Evolutionary conservation across 2,113 vertebrate species (phyloP), one percentile per base, ranked within the genome.

Genomic region (Thymallus thymallus): DNA sequence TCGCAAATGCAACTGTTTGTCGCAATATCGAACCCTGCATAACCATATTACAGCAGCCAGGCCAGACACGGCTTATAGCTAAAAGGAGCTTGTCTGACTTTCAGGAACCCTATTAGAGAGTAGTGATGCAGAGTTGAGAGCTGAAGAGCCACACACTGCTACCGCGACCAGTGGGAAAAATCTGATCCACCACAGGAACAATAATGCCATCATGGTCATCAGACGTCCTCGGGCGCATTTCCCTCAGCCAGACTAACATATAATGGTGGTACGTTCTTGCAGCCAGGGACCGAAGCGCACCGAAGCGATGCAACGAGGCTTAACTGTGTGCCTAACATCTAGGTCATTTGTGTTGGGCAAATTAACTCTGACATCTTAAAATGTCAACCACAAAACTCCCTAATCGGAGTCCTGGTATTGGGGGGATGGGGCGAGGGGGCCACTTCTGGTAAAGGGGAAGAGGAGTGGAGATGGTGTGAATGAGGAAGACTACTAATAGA

Each of bases 341-440:
- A 89, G 90, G 90, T 91, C 89, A 91, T 81, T 79, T 83, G 82
- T 76, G 70, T 84, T 83, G 80, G 84, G 89, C 85, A 87, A 88
- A 90, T 90, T 80, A 85, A 87, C 85, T 88, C 85, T 89, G 88
- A 90, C 80, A 80, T 81, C 89, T 89, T 82, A 91, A 91, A 92
- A 92, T 90, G 87, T 88, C 88, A 89, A 86, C 82, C 85, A 81
- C 78, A 76, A 82, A 88, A 87, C 35, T 23, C 71, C 73, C 78
- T 77, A 35, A 20, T 73, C 18, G 79, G 62, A 77, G 58, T 4
- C 10, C 56, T 2, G 58, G 10, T 24, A 55, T 5, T 20, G 0
- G 70, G 24, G 29, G 48, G 80, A 65, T 9, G 46, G 46, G 46
- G 22, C 12, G 4, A 26, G 69, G 51, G n/a, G 56, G 56, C 18